Base-by-base conservation (phyloP, 2,113 vertebrate species). In the Rhinopomastus cyanomelas region DNA sequence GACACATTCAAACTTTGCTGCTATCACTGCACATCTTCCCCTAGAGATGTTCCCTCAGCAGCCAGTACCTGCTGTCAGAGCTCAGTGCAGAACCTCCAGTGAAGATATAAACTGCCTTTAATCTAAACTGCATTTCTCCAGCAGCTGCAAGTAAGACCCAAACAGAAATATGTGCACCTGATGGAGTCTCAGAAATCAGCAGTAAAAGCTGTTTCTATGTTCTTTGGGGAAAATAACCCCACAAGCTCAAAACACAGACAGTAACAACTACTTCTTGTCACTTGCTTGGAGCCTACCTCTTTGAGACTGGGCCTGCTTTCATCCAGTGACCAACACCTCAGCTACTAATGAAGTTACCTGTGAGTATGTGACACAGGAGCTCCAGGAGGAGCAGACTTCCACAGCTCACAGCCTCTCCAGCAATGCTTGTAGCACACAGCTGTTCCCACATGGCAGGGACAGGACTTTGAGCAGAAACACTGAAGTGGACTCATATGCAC, bases 401-500 rank as follows among this genome's bases (percentile, higher is more conserved):
- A 5, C 16, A 32, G 26, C 44, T n/a, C 1, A 4, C 59, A 26
- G n/a, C 12, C 46, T 22, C 3, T 26, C 37, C 9, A 22, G 16
- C 39, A 3, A 36, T 0, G 19, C 61, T 49, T 12, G 1, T 8
- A 26, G 15, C 13, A 6, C 5, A 7, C 1, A 21, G n/a, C 22
- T 16, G 65, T 5, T 64, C 14, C 9, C 29, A 19, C 62, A 20
- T 34, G 7, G 3, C 18, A 61, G 4, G 7, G 48, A 8, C 11
- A 15, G 55, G 30, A 6, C 9, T 2, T 23, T 1, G 23, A 68
- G 48, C 59, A 65, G 71, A 10, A 23, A 12, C 18, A 5, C 37
- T 1, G 22, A 29, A 57, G 39, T 72, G 6, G 9, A 5, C 1
- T 21, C 5, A 1, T 4, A 27, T 0, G n/a, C n/a, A n/a, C n/a